phyloP scores from a whole-genome alignment of 2,888 invertebrate species.

The Mesochorus sp. region DNA sequence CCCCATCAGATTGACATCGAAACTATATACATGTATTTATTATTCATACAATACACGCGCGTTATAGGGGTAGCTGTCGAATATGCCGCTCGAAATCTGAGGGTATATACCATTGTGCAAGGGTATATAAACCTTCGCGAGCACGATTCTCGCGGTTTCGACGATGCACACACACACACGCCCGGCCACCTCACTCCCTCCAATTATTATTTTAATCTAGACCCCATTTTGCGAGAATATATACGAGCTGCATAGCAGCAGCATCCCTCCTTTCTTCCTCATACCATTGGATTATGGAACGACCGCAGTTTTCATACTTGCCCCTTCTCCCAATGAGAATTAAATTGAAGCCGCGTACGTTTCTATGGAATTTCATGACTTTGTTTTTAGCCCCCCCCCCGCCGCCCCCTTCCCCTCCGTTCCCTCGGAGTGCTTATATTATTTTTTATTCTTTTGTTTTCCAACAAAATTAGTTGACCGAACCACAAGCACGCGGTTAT shows the following conservation, averaged over 20 bases:
- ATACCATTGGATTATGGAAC: conserved; percentile 55
- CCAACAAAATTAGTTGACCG: conserved; percentile 33
- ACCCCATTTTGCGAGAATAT: conserved; percentile 59
- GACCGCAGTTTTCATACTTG: neutral
- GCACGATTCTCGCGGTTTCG: conserved; percentile 3
- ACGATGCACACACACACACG: conserved; percentile 13
- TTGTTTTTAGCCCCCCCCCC: conserved; percentile 10
- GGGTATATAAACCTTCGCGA: neutral
- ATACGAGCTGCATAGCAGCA: conserved; percentile 28
- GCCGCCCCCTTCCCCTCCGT: no score
- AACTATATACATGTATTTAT: neutral
- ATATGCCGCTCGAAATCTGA: conserved; percentile 8
- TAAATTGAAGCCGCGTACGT: no score
- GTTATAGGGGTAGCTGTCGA: conserved; percentile 1
- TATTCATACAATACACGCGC: conserved; percentile 1
- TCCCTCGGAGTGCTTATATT: no score
- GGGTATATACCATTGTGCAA: conserved; percentile 8
- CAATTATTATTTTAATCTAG: conserved; percentile 66
- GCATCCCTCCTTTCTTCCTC: conserved; percentile 5
- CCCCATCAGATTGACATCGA: conserved; percentile 23
- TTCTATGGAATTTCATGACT: conserved; percentile 14
- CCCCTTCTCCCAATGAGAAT: neutral
- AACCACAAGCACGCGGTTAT: conserved; percentile 40
- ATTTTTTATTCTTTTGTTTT: conserved; percentile 17
- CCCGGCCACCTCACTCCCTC: conserved; percentile 22